A percentile compares a stretch with the other conserved stretches of the same genome.
Evolutionary conservation across 2,888 invertebrate species (phyloP).

Genomic region (Congeria kusceri): DNA sequence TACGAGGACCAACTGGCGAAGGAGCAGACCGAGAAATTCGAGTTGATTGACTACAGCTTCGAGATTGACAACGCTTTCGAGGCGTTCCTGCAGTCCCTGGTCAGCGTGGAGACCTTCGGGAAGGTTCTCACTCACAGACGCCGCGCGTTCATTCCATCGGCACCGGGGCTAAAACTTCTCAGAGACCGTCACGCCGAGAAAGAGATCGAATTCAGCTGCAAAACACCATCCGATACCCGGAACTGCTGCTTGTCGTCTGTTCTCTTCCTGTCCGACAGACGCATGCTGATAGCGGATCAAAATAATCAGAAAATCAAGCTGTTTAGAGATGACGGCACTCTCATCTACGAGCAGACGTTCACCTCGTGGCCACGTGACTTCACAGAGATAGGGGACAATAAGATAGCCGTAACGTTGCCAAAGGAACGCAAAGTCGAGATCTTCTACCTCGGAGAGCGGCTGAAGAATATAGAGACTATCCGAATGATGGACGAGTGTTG

Average conservation of each 20-base stretch:
- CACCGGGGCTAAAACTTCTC: constrained; percentile 56
- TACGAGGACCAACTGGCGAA: constrained; percentile 58
- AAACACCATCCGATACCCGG: constrained; percentile 55
- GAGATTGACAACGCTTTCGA: constrained; percentile 62
- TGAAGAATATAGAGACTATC: constrained; percentile 60
- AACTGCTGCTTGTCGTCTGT: constrained; percentile 61
- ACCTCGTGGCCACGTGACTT: constrained; percentile 64
- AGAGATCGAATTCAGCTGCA: constrained; percentile 58
- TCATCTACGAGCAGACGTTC: constrained; percentile 59
- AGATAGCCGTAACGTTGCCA: constrained; percentile 59
- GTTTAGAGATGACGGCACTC: constrained; percentile 49
- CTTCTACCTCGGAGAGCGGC: constrained; percentile 60
- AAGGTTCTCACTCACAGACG: constrained; percentile 60
- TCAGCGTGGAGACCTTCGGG: constrained; percentile 57
- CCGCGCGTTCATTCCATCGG: constrained; percentile 50
- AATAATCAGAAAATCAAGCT: constrained; percentile 66
- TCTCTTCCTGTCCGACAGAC: constrained; percentile 55
- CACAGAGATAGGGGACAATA: constrained; percentile 59
- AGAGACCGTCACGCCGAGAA: constrained; percentile 59
- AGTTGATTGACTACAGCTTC: constrained; percentile 61
- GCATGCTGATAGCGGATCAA: constrained; percentile 58
- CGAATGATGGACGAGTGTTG: constrained; percentile 63
- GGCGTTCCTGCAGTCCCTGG: constrained; percentile 58
- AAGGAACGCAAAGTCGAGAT: constrained; percentile 63
- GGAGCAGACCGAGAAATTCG: constrained; percentile 55